Evolutionary conservation across 1,140 invertebrate genomes (phyloP), one percentile per base, ranked within the genome.

Genomic region (Oryzaephilus surinamensis): DNA sequence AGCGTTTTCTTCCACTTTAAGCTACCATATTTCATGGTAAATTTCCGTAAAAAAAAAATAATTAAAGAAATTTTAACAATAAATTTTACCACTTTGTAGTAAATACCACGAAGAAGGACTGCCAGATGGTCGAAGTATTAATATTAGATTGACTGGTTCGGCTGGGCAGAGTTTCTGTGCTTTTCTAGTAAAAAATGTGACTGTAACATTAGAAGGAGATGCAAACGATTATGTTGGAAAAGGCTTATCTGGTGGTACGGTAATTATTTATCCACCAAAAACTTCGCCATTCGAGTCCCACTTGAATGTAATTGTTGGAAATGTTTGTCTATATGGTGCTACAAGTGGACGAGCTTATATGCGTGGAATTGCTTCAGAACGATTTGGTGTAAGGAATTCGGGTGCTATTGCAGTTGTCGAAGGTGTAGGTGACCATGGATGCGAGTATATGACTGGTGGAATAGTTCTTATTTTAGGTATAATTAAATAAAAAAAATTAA

Each of bases 401-500:
- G 96, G 96, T 14, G 94, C 84, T 18, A 74, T 78, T 21, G 92
- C 94, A 2, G 92, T 98, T 12, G 74, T 75, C n/a, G 72, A 83
- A 70, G 94, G 92, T 38, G 92, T 95, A 35, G 96, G 96, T 31
- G 96, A 99, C 71, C 95, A 99, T 65, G 95, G 93, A 17, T 99
- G 96, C 72, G 96, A 99, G 67, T 99, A 99, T 61, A 99, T 99
- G 96, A 99, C 96, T 24, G 95, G 92, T 16, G 94, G 94, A 42
- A 69, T 73, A 42, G 85, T 85, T 40, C 67, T 99, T 5, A 87
- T 99, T 58, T 71, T 99, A 7, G 94, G 94, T 36, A 70, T 92
- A 19, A 34, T 16, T 5, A n/a, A 10, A 38, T 16, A 18, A 6
- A 27, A 16, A 35, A n/a, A n/a, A n/a, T 11, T 24, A 10, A n/a